Conservation (phyloP, 1,140 invertebrate genomes). For the Drosophila orosa region DNA sequence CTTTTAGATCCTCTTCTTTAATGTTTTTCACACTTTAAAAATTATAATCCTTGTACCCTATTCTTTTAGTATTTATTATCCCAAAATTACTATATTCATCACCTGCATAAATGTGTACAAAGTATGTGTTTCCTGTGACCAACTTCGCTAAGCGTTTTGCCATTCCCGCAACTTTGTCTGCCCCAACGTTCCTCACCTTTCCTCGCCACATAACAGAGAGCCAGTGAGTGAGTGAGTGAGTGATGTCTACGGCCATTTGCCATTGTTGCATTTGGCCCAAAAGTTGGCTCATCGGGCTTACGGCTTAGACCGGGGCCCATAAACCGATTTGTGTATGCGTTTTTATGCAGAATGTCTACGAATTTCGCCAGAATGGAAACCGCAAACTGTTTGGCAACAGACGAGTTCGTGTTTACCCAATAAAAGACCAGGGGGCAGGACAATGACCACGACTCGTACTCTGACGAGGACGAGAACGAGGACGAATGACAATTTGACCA, state of each 20-base stretch:
- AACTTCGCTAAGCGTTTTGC: conserved; percentile 20
- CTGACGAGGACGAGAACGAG: conserved; percentile 10
- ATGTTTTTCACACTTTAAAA: too few species aligned
- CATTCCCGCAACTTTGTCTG: conserved; percentile 43
- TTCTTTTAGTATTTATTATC: neutral
- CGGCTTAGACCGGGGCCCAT: conserved; percentile 50
- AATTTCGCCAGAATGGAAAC: conserved; percentile 57
- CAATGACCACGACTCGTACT: conserved; percentile 21
- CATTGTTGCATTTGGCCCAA: conserved; percentile 42
- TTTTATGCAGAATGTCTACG: conserved; percentile 32
- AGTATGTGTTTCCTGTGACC: conserved; percentile 7
- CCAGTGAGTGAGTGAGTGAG: neutral
- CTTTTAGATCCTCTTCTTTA: too few species aligned
- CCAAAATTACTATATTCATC: conserved; percentile 8
- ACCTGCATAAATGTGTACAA: conserved; percentile 2
- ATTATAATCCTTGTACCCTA: neutral
- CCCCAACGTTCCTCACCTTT: conserved; percentile 33
- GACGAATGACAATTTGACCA: conserved; percentile 66
- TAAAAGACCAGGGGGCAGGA: conserved; percentile 27
- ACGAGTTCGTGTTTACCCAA: conserved; percentile 49
- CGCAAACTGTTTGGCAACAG: conserved; percentile 71
- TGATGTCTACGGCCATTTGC: conserved; percentile 45
- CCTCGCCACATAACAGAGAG: conserved; percentile 6
- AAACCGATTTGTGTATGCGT: conserved; percentile 64
- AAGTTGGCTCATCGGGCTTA: conserved; percentile 68